A percentile compares a stretch with the other conserved stretches of the same genome.
Evolutionary conservation across 2,888 invertebrate species (phyloP).

Genomic region (Taphrorychus bicolor): DNA sequence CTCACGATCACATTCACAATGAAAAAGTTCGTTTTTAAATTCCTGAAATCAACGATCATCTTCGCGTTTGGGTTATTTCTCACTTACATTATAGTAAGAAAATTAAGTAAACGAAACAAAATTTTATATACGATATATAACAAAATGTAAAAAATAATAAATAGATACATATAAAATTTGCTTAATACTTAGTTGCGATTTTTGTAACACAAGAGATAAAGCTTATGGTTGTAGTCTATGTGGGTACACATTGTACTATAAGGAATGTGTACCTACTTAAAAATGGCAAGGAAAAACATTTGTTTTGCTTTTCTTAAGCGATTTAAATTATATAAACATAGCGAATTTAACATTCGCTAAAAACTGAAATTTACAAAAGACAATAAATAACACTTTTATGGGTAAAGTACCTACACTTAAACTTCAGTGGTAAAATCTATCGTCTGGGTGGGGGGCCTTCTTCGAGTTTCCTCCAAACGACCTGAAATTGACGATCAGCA

Average conservation of each 20-base stretch:
- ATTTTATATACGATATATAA: background rate
- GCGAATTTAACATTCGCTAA: too few species aligned
- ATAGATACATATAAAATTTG: background rate
- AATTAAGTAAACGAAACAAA: too few species aligned
- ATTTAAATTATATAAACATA: background rate
- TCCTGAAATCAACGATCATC: too few species aligned
- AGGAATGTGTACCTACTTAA: too few species aligned
- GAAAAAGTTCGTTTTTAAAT: too few species aligned
- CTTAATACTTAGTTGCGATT: background rate
- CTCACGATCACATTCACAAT: too few species aligned
- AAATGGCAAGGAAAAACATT: background rate
- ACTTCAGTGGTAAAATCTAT: background rate
- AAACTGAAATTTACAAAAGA: background rate
- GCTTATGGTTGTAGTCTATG: background rate
- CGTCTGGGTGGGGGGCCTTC: conserved; percentile 71
- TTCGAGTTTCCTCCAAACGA: conserved; percentile 90
- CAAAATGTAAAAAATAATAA: background rate
- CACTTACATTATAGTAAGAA: too few species aligned
- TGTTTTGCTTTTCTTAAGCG: background rate
- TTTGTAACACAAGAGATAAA: too few species aligned
- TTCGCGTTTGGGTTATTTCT: too few species aligned
- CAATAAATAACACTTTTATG: conserved; percentile 6
- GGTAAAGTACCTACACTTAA: too few species aligned
- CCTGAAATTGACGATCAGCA: conserved; percentile 62
- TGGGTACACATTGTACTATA: background rate